phyloP scores from a whole-genome alignment of 1,140 invertebrate genomes.

The Sweltsa coloradensis region DNA sequence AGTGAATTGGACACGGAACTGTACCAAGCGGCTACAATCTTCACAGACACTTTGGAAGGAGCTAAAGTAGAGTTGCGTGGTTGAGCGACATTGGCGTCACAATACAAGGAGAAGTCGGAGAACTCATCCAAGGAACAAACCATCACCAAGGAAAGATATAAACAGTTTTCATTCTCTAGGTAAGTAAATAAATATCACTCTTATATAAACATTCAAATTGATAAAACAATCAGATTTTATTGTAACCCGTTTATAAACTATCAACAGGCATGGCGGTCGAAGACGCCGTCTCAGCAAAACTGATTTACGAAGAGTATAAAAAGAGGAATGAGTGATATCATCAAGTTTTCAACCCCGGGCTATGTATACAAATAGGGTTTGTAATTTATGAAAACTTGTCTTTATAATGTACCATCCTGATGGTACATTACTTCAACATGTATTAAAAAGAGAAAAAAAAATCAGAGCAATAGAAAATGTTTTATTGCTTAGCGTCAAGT shows the following conservation, averaged over 20 bases:
- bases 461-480: too few species aligned
- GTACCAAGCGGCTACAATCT: slow-evolving; percentile 26
- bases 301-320: slow-evolving; percentile 27
- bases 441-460: too few species aligned
- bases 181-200: too few species aligned
- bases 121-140: slow-evolving; percentile 21
- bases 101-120: slow-evolving; percentile 29
- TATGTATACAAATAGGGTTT: too few species aligned
- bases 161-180: slow-evolving; percentile 29
- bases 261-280: slow-evolving; percentile 36
- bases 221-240: not conserved
- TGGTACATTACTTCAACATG: too few species aligned
- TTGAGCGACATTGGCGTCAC: slow-evolving; percentile 19
- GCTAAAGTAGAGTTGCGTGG: slow-evolving; percentile 27
- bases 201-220: too few species aligned
- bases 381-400: too few species aligned
- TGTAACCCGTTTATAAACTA: not conserved
- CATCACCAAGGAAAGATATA: slow-evolving; percentile 11
- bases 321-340: not conserved
- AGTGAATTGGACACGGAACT: slow-evolving; percentile 27
- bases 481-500: too few species aligned
- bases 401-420: too few species aligned
- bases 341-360: not conserved
- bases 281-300: slow-evolving; percentile 34
- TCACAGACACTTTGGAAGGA: slow-evolving; percentile 28